Evolutionary conservation across 2,888 invertebrate species (phyloP), one percentile per base, ranked within the genome.

Genomic region (Ceriagrion tenellum): DNA sequence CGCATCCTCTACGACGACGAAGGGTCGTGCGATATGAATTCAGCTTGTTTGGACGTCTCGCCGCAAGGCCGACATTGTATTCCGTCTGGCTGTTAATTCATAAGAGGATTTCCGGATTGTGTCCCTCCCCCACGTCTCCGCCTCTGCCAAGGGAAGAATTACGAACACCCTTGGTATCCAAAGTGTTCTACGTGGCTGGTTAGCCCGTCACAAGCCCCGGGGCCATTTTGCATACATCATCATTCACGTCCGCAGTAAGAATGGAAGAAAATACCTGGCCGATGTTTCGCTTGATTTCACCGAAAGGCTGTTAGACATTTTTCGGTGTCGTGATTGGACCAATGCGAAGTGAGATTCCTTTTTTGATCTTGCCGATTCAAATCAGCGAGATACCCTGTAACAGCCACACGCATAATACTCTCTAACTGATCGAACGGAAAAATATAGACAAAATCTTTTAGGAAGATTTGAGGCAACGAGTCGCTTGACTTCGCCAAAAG

Each of bases 91-190:
- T 2, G 35, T 35, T 35, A 81, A 81, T 81, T 81, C 81, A 81
- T 81, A 81, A n/a, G 81, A 81, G 81, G 81, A 81, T 81, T 81
- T 81, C 81, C 81, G 81, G 81, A 81, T 35, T 35, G 23, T 81
- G 10, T 81, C 13, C 35, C 30, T 59, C 59, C 16, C 12, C 20
- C 59, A 20, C 59, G 16, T 18, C 30, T 81, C 81, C n/a, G 6
- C 35, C 81, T 81, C 81, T 35, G 35, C 35, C 81, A 81, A 81
- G 81, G 81, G 35, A 35, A 81, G 81, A 81, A 81, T 81, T 81
- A 81, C 81, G 30, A 8, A n/a, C 35, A 81, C 81, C 81, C 81
- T 81, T 81, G 81, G 81, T 35, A 81, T 81, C 81, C 35, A 81
- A 81, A 81, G 35, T 13, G 81, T 81, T 81, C 81, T 35, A 81